Evolutionary conservation across 2,888 invertebrate genomes (phyloP), one percentile per base, ranked within the genome.

Genomic region (Hesperia comma): DNA sequence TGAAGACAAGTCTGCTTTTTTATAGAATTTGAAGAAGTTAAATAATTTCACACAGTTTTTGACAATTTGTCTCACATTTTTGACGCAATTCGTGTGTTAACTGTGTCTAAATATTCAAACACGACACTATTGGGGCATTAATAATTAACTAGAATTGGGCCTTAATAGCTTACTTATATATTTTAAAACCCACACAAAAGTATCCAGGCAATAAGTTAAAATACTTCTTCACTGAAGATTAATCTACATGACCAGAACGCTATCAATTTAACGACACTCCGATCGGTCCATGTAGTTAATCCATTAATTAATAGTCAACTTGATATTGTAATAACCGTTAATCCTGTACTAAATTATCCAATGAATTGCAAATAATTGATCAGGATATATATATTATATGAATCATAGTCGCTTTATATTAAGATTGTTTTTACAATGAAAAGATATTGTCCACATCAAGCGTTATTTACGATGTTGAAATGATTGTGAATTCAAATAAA

Each of bases 311-410:
- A 61, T 61, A 61, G 61, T 61, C 60, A 67, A 61, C 43, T 49
- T 46, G 66, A 67, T 67, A 67, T 67, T 56, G 61, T 67, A 61
- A 67, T 67, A 67, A 67, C 61, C 61, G 61, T 67, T 61, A 67
- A 67, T 67, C 61, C 40, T 17, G 49, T n/a, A 55, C 41, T 33
- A 46, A 49, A 67, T 67, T 61, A 61, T 56, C 26, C 56, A 17
- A 41, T 61, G 56, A 67, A 67, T 56, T 49, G 55, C 43, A 55
- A 61, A 66, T 66, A 66, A 55, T 14, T 14, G 66, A 66, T 60
- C 60, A 66, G 19, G 33, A 12, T 32, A 33, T 19, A 17, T 8
- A 43, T 40, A n/a, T n/a, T n/a, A 58, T 33, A 41, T 2, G 6
- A 19, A 15, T 17, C n/a, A n/a, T n/a, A n/a, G n/a, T n/a, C n/a